Conservation (phyloP, 2,113 vertebrate genomes). For the Crocuta crocuta region DNA sequence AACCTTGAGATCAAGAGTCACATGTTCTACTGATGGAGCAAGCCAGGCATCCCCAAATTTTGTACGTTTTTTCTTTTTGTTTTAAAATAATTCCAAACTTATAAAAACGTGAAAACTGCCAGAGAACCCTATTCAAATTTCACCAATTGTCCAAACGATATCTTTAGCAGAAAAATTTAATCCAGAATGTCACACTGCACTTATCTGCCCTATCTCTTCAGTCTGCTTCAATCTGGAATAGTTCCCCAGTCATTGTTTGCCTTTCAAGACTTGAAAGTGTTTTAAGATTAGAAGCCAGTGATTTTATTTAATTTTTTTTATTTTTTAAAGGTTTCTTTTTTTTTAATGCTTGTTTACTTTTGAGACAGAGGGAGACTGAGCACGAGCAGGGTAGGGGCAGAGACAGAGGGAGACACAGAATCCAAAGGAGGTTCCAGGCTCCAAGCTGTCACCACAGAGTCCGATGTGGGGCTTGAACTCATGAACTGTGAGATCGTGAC, state of each 20-base stretch:
- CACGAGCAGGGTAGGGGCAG: too few relatives aligned
- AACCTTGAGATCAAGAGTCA: neutral
- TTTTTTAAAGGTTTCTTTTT: too few relatives aligned
- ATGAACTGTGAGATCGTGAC: too few relatives aligned
- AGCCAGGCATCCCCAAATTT: neutral
- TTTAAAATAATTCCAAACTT: constrained; percentile 41
- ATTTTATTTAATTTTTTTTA: neutral
- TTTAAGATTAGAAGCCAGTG: neutral
- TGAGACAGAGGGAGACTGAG: too few relatives aligned
- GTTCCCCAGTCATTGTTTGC: neutral
- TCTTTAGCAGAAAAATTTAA: neutral
- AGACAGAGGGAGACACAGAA: too few relatives aligned
- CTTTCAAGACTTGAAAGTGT: neutral
- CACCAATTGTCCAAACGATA: neutral
- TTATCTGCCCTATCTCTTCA: neutral
- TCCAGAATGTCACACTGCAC: neutral
- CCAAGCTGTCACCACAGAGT: too few relatives aligned
- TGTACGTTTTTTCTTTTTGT: neutral
- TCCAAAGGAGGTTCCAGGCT: too few relatives aligned
- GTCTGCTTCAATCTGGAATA: neutral
- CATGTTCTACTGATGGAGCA: neutral
- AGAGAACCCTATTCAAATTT: neutral
- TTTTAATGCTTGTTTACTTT: too few relatives aligned
- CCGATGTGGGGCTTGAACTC: too few relatives aligned
- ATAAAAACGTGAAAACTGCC: neutral